A percentile compares a stretch with the other conserved stretches of the same genome.
These are phyloP conservation scores for Lasioglossum leucozonium DNA, from an alignment of 2,888 invertebrate species.

Conservation along the genomic window DNA sequence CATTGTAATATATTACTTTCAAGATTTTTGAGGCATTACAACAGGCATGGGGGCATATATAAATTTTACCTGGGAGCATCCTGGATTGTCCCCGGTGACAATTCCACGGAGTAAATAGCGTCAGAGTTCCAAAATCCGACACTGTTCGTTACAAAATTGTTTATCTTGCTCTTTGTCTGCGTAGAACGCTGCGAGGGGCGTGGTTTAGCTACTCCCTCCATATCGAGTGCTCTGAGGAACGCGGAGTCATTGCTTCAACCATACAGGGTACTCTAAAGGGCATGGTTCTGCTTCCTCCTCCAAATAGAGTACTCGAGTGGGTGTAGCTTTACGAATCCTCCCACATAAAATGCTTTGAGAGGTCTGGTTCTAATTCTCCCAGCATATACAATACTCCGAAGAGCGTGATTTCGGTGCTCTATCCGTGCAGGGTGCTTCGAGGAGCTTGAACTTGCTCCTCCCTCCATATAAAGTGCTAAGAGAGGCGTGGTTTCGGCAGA, in stretches of 20 bases:
- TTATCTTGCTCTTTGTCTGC: neutral
- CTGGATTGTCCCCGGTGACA: neutral
- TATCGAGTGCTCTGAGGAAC: too few relatives aligned
- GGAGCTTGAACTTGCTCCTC: too few relatives aligned
- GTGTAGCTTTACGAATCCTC: neutral
- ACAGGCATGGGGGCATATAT: neutral
- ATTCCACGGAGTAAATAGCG: neutral
- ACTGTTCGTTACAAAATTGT: neutral
- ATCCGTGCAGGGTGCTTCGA: neutral
- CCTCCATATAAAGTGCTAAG: neutral
- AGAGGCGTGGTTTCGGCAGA: too few relatives aligned
- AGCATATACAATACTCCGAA: neutral
- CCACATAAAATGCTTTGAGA: neutral
- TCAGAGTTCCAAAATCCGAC: neutral
- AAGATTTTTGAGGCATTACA: slow-evolving; percentile 5
- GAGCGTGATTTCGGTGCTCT: too few relatives aligned
- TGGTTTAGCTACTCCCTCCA: neutral
- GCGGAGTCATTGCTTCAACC: neutral
- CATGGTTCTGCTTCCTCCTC: neutral
- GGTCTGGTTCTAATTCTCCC: neutral
- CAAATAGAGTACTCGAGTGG: neutral
- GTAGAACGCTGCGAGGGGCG: neutral
- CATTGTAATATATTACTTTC: neutral
- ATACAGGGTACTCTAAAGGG: neutral
- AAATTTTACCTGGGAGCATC: neutral